Base-by-base conservation (phyloP, 2,113 vertebrate species). In the Baryphthengus martii region DNA sequence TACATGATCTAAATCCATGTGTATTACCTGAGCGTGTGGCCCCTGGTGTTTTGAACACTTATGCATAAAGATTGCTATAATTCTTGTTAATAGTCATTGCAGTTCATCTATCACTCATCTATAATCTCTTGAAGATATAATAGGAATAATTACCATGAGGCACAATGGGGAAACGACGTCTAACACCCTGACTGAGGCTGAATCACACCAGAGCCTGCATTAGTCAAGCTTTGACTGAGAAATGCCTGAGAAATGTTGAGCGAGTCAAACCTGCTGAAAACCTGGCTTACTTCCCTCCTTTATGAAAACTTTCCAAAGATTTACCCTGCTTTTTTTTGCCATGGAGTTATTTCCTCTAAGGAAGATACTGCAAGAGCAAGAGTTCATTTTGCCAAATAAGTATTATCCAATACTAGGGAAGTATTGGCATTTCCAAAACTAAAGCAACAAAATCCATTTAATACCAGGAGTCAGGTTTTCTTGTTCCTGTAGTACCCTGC, bases 81-180 rank as follows among this genome's bases (percentile, higher is more conserved):
- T 93, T 94, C 85, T 93, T 83, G 79, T 50, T 70, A 70, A 50
- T 70, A 50, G 67, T 37, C 67, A 37, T 86, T 95, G 70, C 76
- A 85, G 78, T 93, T 93, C 90, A 93, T 96, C 92, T 90, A 94
- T 95, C 25, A 55, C 76, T 91, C 86, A 95, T 87, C 87, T 90
- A 83, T 90, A 93, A 86, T 83, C 85, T 94, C 80, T 74, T 79
- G 74, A 92, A 95, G 93, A 75, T 93, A 83, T 92, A 94, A 96
- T 93, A 94, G 93, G 91, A 95, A 94, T 96, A 96, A 95, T 96
- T 97, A 93, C 53, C 58, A 61, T 92, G n/a, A 94, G 68, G 81
- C 88, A 96, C 96, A 97, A 97, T 93, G 88, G 87, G 88, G 93
- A 96, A 91, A 81, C 0, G 1, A 81, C 70, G 62, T 75, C 82